Evolutionary conservation across 2,888 invertebrate species (phyloP), one percentile per base, ranked within the genome.

Genomic region (Dyspetes luteomarginatus): DNA sequence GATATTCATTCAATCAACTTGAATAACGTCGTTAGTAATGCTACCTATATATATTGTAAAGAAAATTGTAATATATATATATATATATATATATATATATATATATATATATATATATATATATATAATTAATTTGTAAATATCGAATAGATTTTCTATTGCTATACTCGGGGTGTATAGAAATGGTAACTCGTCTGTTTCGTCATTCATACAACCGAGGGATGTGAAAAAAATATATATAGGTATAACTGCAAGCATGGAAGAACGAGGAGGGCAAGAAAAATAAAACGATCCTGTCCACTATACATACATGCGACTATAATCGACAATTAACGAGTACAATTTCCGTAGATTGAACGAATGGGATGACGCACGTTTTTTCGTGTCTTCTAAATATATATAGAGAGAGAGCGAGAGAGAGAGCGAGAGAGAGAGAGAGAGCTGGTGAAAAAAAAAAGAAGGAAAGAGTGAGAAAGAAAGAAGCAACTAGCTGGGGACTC

Each of bases 311-410:
- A 30, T 36, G 52, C n/a, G 36, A 43, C 22, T 62, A 56, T 64
- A 79, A 69, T 75, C 58, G 75, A 71, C 69, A 80, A 80, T 80
- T 76, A 75, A 71, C 75, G 75, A 75, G 69, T 69, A 80, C 79
- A 80, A 76, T 80, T 78, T 78, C 78, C 78, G 78, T 78, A 78
- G 78, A 78, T 73, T 73, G 78, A 78, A 45, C 73, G 78, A 78
- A 78, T 78, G 60, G 73, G 73, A 73, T 78, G 78, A 78, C 78
- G 73, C 78, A 78, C 73, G 78, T 67, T 78, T 68, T 52, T 75
- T 73, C 62, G 68, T 78, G 52, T 72, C 78, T 68, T 68, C 78
- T 67, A 62, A 73, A 78, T 78, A 73, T 68, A 69, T 17, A 30
- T 9, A 67, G 17, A 67, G 48, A 4, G 48, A 71, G 64, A 19